Evolutionary conservation across 1,140 invertebrate species (phyloP), one percentile per base, ranked within the genome.

Genomic region (Drosophila bocki): DNA sequence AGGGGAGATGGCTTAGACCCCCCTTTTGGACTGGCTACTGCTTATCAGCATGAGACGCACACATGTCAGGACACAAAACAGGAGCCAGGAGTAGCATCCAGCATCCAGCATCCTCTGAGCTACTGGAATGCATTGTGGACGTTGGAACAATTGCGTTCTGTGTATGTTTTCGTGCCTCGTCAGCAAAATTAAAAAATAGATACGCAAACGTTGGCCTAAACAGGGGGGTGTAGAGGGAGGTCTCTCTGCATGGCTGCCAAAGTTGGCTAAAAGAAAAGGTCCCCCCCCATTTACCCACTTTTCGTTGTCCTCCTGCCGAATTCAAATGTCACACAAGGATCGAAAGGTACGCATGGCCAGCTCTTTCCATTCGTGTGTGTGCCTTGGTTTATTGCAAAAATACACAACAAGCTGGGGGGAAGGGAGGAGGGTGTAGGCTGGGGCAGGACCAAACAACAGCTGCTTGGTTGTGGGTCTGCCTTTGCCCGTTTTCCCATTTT

Each of bases 101-200:
- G 51, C 51, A 53, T 53, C 22, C 47, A 53, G 51, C 48, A 62
- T 45, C 67, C 83, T 44, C 7, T 29, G 39, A 37, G 67, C 44
- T 22, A 68, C 62, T 84, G 84, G 85, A 88, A 90, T 88, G 84
- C 85, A 90, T 90, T 88, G 85, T 91, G 82, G 75, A 82, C 69
- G 77, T 69, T 78, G 68, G 86, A 88, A 90, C 85, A 88, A 90
- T 88, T 90, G 86, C 85, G 85, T 90, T 88, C 29, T 88, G 85
- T 88, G 85, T 90, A 88, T 88, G 78, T 88, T 85, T 88, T 90
- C 68, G 82, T 81, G 86, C 81, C 86, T 90, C 86, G 85, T 88
- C 85, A 88, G 85, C 85, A 88, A 88, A 88, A 88, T 88, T 88
- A 88, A 88, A 88, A 88, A 88, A 88, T 88, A 90, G 81, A 90